Base-by-base conservation (phyloP, 2,797 vertebrate genomes). In the Acipenser ruthenus region DNA sequence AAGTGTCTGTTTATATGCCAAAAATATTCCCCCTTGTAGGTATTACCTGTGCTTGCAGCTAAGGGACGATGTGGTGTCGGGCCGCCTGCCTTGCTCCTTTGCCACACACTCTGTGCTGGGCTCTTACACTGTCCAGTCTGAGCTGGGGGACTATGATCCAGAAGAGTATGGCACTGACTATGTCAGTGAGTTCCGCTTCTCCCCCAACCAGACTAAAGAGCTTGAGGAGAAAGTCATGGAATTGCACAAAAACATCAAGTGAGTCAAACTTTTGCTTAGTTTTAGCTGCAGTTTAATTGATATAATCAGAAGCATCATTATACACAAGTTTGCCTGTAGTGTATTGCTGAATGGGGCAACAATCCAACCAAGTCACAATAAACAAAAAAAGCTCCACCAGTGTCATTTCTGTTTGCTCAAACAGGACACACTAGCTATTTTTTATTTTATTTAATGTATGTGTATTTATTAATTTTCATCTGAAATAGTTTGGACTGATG, bases 21-120 rank as follows among this genome's bases (percentile, higher is more conserved):
- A 4, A 37, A 37, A 37, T 37, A 37, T 37, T 37, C 55, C 73
- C 23, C 0, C 47, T 48, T 77, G 52, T 82, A 97, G 95, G 85
- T 99, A 97, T 87, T 98, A 94, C 88, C 87, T 98, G 80, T 98
- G 95, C 81, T 83, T 97, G 74, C 96, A 99, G 79, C 83, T 99
- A 71, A 85, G 95, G 62, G 94, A 98, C 18, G 96, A 98, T 64
- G 93, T 99, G 0, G 91, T 97, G 61, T 98, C 93, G 0, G 96
- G 96, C 1, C 90, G 96, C 18, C 86, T 99, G 74, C 96, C 96
- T 51, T 98, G 96, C 81, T 98, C 96, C 0, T 98, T 98, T 0
- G 93, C 95, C 80, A 98, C 96, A 0, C 90, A 97, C 67, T 90
- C 94, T 0, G 86, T 98, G 63, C 82, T 99, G 83, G 96, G 96